Evolutionary conservation across 2,113 vertebrate species (phyloP).

Genomic region (Xyrauchen texanus): DNA sequence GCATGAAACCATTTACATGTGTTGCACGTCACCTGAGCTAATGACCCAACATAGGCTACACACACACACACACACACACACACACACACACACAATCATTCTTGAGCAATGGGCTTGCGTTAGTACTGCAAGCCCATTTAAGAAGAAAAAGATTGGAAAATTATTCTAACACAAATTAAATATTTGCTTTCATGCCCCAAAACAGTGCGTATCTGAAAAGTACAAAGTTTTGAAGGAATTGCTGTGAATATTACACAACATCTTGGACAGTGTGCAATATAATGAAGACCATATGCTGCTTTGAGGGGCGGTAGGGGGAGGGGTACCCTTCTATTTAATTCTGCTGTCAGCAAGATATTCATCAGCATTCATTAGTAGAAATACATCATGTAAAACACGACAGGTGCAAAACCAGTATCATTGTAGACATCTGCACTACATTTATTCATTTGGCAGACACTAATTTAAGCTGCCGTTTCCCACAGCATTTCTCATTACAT

Average conservation of each 20-base stretch:
- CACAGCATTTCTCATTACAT: background rate
- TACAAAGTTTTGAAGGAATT: conserved; percentile 24
- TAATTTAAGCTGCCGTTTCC: background rate
- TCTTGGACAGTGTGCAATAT: conserved; percentile 47
- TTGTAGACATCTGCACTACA: background rate
- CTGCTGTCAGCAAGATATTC: background rate
- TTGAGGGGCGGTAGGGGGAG: conserved; percentile 5
- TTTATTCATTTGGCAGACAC: too few species aligned
- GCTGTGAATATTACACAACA: conserved; percentile 46
- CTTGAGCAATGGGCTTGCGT: too few species aligned
- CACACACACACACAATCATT: background rate
- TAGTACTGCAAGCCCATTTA: background rate
- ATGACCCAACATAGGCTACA: background rate
- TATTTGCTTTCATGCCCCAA: background rate
- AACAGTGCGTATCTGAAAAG: conserved; percentile 19
- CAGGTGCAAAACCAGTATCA: conserved; percentile 35
- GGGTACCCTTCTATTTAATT: conserved; percentile 9
- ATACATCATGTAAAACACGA: background rate
- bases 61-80: too few species aligned
- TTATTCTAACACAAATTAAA: too few species aligned
- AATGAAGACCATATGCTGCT: conserved; percentile 56
- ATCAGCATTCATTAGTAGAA: conserved; percentile 1
- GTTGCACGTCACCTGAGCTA: background rate
- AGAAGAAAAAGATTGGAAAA: background rate
- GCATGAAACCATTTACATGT: background rate